phyloP scores from a whole-genome alignment of 2,888 invertebrate species.

The Oligia fasciuncula region DNA sequence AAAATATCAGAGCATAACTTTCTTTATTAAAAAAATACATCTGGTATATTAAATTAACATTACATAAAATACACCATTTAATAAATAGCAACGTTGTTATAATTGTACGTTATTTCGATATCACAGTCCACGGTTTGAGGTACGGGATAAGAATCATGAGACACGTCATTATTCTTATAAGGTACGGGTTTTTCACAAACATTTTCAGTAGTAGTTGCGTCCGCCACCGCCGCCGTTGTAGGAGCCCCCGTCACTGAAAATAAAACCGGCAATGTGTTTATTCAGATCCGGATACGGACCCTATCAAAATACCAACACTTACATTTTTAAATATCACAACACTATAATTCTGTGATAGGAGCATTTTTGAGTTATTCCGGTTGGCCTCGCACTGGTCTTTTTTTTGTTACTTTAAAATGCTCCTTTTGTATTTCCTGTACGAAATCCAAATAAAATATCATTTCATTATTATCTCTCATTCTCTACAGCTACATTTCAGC shows the following conservation, averaged over 20 bases:
- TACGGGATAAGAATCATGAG: slow-evolving; percentile 60
- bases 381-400: too few species aligned
- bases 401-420: too few species aligned
- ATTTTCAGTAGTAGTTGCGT: slow-evolving; percentile 67
- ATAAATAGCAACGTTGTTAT: slow-evolving; percentile 66
- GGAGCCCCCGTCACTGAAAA: slow-evolving; percentile 81
- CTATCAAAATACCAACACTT: too few species aligned
- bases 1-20: slow-evolving; percentile 35
- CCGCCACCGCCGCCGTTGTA: slow-evolving; percentile 69
- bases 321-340: too few species aligned
- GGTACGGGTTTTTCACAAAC: slow-evolving; percentile 67
- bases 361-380: too few species aligned
- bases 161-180: slow-evolving; percentile 21
- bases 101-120: slow-evolving; percentile 70
- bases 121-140: slow-evolving; percentile 85
- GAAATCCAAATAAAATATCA: too few species aligned
- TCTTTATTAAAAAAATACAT: slow-evolving; percentile 55
- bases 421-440: too few species aligned
- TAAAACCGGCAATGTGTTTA: background rate
- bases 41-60: slow-evolving; percentile 40
- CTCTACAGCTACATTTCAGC: too few species aligned
- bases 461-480: too few species aligned
- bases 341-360: too few species aligned
- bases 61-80: slow-evolving; percentile 62
- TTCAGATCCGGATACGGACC: too few species aligned